Conservation (phyloP, 2,797 vertebrate species). For the Semotilus atromaculatus region DNA sequence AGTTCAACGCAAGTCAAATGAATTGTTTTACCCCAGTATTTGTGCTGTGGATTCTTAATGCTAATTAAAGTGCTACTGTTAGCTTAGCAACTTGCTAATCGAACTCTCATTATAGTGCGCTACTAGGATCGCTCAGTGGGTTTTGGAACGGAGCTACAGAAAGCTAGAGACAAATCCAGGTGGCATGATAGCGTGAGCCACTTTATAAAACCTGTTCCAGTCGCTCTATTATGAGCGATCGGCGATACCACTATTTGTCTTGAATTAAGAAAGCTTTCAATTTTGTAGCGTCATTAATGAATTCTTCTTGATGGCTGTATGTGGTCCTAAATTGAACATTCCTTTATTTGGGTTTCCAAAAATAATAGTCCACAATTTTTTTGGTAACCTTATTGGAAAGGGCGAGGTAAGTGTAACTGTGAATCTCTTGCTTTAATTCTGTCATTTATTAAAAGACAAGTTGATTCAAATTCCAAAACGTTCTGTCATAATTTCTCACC, state of each 20-base stretch:
- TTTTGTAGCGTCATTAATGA: not conserved
- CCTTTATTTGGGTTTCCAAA: slow-evolving; percentile 34
- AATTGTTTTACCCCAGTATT: not conserved
- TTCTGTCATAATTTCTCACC: slow-evolving; percentile 17
- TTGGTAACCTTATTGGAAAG: not conserved
- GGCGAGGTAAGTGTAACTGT: slow-evolving; percentile 54
- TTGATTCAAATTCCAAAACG: not conserved
- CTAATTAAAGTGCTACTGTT: no score
- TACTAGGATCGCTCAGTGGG: slow-evolving; percentile 67
- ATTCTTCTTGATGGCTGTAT: slow-evolving; percentile 53
- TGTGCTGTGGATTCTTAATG: not conserved
- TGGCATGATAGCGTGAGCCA: slow-evolving; percentile 19
- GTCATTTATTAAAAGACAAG: not conserved
- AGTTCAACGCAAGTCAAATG: not conserved
- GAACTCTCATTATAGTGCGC: not conserved
- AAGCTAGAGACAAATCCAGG: slow-evolving; percentile 89
- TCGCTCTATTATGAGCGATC: not conserved
- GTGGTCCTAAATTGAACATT: slow-evolving; percentile 42
- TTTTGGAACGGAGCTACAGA: slow-evolving; percentile 67
- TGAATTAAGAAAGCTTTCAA: not conserved
- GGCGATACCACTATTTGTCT: not conserved
- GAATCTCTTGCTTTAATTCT: slow-evolving; percentile 10
- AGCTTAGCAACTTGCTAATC: no score
- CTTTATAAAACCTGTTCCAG: not conserved
- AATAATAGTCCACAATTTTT: slow-evolving; percentile 8